Evolutionary conservation across 2,113 vertebrate genomes (phyloP).

Genomic region (Macroglossus sobrinus): DNA sequence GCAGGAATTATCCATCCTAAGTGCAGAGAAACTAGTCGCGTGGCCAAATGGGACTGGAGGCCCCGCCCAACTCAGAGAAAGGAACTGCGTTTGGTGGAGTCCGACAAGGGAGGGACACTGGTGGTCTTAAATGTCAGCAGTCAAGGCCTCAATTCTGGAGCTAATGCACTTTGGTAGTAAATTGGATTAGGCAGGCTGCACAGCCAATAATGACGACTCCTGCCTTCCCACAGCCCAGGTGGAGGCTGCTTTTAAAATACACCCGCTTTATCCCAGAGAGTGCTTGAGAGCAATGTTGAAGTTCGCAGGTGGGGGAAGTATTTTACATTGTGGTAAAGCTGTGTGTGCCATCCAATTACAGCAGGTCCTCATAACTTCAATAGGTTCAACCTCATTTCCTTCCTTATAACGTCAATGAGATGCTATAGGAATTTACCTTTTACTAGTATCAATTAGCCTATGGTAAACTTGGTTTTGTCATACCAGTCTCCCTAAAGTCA

Average conservation of each 20-base stretch:
- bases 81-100: background rate
- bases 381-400: background rate
- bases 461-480: background rate
- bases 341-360: background rate
- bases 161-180: conserved; percentile 11
- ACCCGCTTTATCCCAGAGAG: rapidly evolving
- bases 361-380: background rate
- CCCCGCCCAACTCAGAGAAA: background rate
- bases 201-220: conserved; percentile 32
- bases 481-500: background rate
- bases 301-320: background rate
- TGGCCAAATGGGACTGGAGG: background rate
- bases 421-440: background rate
- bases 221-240: background rate
- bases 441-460: background rate
- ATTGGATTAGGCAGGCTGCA: conserved; percentile 50
- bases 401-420: background rate
- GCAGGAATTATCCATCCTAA: background rate
- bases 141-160: conserved; percentile 37
- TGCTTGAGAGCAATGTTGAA: background rate
- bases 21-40: background rate
- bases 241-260: background rate
- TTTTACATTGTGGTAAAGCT: background rate
- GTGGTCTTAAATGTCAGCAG: background rate
- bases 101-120: background rate